Conservation (phyloP, 2,113 vertebrate genomes). For the Ailuropoda melanoleuca region DNA sequence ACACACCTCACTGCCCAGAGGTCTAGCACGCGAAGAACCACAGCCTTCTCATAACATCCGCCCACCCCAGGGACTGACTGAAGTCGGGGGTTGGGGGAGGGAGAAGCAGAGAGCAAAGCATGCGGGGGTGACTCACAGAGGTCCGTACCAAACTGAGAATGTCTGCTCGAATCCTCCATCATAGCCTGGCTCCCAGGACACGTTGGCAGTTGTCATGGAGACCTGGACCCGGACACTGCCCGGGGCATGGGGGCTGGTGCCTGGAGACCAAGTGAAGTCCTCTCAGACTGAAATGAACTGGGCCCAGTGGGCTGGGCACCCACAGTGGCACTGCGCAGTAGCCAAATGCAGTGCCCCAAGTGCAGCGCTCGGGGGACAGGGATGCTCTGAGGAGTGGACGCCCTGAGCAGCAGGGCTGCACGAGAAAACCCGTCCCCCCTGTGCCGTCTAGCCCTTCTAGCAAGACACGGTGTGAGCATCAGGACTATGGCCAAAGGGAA, state of each 20-base stretch:
- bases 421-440: not conserved
- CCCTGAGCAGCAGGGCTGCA: too few relatives aligned
- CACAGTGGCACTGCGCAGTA: not conserved
- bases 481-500: not conserved
- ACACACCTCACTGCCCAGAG: not conserved
- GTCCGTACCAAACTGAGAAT: constrained; percentile 99
- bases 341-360: rapidly evolving
- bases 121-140: constrained; percentile 99
- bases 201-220: constrained; percentile 96
- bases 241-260: constrained; percentile 98
- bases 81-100: constrained; percentile 69
- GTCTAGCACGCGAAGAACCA: not conserved
- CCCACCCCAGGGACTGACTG: constrained; percentile 49
- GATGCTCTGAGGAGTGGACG: not conserved
- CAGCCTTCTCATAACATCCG: not conserved
- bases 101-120: constrained; percentile 98
- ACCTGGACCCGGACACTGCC: constrained; percentile 92
- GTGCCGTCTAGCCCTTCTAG: not conserved
- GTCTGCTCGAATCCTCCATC: constrained; percentile 99
- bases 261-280: constrained; percentile 81
- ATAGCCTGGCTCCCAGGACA: constrained; percentile 98
- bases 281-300: constrained; percentile 10
- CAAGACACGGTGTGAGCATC: not conserved
- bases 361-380: rapidly evolving
- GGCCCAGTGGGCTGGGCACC: not conserved